phyloP scores from a whole-genome alignment of 1,140 invertebrate genomes.

The Drosophila pruinosa region DNA sequence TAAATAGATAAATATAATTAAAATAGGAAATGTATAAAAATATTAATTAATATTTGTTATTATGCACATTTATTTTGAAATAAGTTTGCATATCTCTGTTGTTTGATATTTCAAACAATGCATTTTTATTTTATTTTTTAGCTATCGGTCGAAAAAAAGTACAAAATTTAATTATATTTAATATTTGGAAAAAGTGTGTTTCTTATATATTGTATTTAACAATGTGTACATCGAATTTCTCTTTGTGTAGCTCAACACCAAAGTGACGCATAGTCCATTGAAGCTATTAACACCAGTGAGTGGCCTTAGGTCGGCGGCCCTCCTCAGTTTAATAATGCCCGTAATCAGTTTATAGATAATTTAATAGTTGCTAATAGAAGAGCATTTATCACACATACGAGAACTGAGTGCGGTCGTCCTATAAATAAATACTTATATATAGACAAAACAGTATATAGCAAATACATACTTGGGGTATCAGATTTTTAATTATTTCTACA shows the following conservation, averaged over 20 bases:
- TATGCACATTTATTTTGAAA: too few relatives aligned
- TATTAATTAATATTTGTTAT: too few relatives aligned
- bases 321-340: conserved; percentile 46
- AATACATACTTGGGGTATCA: background rate
- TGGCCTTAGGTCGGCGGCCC: conserved; percentile 6
- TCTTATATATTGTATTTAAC: too few relatives aligned
- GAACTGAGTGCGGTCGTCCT: background rate
- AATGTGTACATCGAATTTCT: background rate
- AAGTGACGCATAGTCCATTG: conserved; percentile 28
- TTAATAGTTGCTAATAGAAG: conserved; percentile 61
- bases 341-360: conserved; percentile 75
- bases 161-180: too few relatives aligned
- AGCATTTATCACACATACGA: conserved; percentile 39
- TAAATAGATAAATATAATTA: too few relatives aligned
- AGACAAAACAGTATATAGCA: background rate
- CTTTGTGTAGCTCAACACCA: conserved; percentile 9
- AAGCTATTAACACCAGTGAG: conserved; percentile 5
- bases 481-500: background rate
- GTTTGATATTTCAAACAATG: too few relatives aligned
- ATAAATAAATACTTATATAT: background rate
- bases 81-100: too few relatives aligned
- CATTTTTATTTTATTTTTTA: too few relatives aligned
- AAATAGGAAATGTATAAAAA: too few relatives aligned
- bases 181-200: too few relatives aligned
- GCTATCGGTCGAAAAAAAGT: too few relatives aligned